Percentiles rank a stretch among this genome's conserved stretches.
These are phyloP conservation scores for Triplophysa dalaica DNA, from an alignment of 2,113 vertebrate species.

Conservation along the genomic window DNA sequence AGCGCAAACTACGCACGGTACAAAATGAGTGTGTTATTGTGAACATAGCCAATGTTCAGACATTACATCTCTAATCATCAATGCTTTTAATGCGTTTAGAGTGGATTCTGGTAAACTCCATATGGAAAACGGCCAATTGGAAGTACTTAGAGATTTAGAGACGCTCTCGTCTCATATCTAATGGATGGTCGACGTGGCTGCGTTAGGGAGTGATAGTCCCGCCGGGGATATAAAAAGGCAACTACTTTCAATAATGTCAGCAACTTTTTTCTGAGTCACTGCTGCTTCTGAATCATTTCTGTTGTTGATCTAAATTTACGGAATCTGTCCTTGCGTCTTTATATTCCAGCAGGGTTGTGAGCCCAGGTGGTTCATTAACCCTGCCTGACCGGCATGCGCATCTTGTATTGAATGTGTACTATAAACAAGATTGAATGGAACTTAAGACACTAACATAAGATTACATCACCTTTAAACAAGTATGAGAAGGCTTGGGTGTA, in stretches of 20 bases:
- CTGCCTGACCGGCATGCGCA: conserved; percentile 9
- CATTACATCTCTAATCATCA: neutral
- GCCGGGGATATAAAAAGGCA: neutral
- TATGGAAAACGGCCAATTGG: neutral
- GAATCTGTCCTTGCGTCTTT: neutral
- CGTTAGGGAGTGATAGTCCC: neutral
- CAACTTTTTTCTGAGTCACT: neutral
- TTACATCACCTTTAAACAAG: conserved; percentile 32
- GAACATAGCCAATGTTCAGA: too few species aligned
- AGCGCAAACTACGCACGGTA: too few species aligned
- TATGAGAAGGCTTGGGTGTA: neutral
- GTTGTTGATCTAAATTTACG: neutral
- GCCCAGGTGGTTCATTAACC: conserved; percentile 22
- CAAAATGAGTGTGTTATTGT: too few species aligned
- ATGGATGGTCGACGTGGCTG: neutral
- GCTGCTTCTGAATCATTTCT: neutral
- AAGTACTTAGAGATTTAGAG: neutral
- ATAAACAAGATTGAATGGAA: conserved; percentile 8
- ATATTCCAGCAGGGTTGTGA: neutral
- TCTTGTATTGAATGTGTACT: neutral
- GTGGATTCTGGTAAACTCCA: neutral
- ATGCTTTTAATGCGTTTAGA: neutral
- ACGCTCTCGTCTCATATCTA: neutral
- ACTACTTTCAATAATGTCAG: neutral
- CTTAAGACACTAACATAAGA: conserved; percentile 15